Evolutionary conservation across 2,797 vertebrate genomes (phyloP), one percentile per base, ranked within the genome.

Genomic region (Leuciscus waleckii): DNA sequence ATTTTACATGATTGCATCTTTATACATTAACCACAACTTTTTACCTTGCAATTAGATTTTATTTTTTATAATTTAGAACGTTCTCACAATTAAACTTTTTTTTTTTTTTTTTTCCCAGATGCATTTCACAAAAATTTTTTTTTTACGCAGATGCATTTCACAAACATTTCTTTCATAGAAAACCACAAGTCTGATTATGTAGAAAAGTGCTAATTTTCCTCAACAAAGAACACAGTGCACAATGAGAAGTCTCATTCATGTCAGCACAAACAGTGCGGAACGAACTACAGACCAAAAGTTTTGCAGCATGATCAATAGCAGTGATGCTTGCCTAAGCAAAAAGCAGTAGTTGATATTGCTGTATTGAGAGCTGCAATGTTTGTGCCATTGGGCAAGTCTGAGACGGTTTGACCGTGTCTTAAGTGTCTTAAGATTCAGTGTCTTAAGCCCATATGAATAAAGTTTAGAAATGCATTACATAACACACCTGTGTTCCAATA

Each of bases 401-500:
- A 69, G 69, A 39, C 37, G 23, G 51, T 49, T 6, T 70, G 67
- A 69, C 3, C 4, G 32, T 32, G 32, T 32, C 32, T 32, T 32
- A 32, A 32, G 35, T 35, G 35, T 35, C 35, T 35, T 35, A 35
- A 35, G 35, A 70, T 81, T 56, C 61, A 65, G 2, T 68, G 61
- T 69, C 32, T 49, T 68, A 1, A 32, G 32, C 49, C 0, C 0
- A 0, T 23, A 68, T 23, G 13, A 1, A 0, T 54, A 11, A 2
- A 4, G 7, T 19, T 65, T 65, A 0, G 41, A n/a, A 35, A 73
- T 35, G 10, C 8, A 39, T 70, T 2, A 49, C 7, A 81, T 10
- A 35, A 73, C 32, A 17, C 89, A 99, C 98, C 93, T 90, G 97
- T 94, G 90, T 99, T 99, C 98, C 98, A 99, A 4, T 1, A 1